Base-by-base conservation (phyloP, 2,113 vertebrate genomes). In the Prionailurus bengalensis region DNA sequence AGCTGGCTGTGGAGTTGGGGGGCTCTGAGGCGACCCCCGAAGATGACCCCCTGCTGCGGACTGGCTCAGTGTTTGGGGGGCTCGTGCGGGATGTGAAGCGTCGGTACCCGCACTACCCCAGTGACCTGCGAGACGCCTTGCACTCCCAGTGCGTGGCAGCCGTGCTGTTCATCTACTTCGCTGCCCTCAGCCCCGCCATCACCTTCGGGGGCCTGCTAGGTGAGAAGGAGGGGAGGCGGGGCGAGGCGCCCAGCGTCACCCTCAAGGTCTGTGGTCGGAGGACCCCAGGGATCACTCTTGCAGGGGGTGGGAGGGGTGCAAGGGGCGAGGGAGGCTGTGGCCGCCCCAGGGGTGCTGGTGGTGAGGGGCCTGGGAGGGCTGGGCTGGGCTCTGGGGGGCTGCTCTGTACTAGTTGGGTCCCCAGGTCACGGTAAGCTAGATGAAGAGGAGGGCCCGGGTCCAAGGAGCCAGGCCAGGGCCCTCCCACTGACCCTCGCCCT, bases 131-230 rank as follows among this genome's bases (percentile, higher is more conserved):
- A 97, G 99, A 99, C 0, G 99, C 99, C 8, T 71, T 99, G 97
- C 99, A 99, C 99, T 99, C 99, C 95, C 99, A 99, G 98, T 99
- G 99, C 55, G 76, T 99, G 71, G 99, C 99, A 0, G 99, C 99
- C 0, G 99, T 99, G 97, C 99, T 99, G 97, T 99, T 99, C 98
- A 99, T 99, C 98, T 99, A 99, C 98, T 99, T 99, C 17, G 99
- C 99, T 2, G 99, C 99, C 80, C 99, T 99, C 97, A 99, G 99
- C 31, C 99, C 99, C 25, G 99, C 99, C 95, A 99, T 99, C 98
- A 99, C 99, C 89, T 99, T 99, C 36, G 99, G 99, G 98, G 99
- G 99, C 89, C 99, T 99, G 97, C 99, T 99, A 98, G 99, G 99
- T 99, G 99, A 99, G 98, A 97, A 94, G 1, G 8, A 0, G 36